Conservation (phyloP, 2,888 invertebrate species). For the Microchrysa polita region DNA sequence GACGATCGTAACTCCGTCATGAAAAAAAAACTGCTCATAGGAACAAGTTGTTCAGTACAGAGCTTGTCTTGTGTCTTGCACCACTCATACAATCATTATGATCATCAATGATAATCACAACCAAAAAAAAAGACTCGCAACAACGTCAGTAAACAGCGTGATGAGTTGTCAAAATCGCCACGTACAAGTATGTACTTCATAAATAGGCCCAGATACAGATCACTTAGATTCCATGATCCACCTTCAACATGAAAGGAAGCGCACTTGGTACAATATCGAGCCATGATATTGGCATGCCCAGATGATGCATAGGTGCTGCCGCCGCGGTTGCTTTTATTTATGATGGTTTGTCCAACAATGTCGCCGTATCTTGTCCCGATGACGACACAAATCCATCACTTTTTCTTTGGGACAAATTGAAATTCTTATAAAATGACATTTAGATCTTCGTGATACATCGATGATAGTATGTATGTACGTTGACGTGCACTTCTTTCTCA, state of each 20-base stretch:
- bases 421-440: background rate
- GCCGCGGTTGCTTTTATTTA: background rate
- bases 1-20: background rate
- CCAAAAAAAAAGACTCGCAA: too few relatives aligned
- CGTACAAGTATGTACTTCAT: slow-evolving; percentile 11
- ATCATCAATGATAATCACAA: too few relatives aligned
- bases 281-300: background rate
- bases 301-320: background rate
- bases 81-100: too few relatives aligned
- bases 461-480: background rate
- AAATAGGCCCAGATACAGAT: background rate
- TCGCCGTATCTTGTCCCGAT: background rate
- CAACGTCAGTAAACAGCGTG: too few relatives aligned
- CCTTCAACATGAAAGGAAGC: background rate
- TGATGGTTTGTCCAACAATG: background rate
- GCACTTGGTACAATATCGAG: too few relatives aligned
- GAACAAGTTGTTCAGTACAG: background rate
- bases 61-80: background rate
- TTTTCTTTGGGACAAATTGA: background rate
- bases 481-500: too few relatives aligned
- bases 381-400: background rate
- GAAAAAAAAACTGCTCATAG: background rate
- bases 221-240: slow-evolving; percentile 1
- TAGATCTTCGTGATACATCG: background rate
- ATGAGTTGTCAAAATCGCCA: background rate